phyloP scores from a whole-genome alignment of 2,113 vertebrate genomes.

The Tinamus guttatus region DNA sequence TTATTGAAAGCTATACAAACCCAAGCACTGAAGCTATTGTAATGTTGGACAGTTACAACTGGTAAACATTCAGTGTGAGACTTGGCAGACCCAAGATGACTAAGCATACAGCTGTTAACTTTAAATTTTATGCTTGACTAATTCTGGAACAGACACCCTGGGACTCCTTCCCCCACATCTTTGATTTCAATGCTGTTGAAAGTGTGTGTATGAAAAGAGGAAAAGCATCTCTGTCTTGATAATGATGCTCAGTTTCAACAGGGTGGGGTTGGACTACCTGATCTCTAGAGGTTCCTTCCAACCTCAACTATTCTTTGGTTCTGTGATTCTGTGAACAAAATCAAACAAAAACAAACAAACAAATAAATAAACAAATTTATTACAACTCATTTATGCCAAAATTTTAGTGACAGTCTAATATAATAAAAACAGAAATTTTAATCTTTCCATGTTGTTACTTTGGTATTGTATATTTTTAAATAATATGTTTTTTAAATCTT shows the following conservation, averaged over 20 bases:
- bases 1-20: neutral
- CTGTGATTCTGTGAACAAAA: neutral
- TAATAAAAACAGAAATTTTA: neutral
- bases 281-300: no score
- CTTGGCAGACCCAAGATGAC: neutral
- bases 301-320: no score
- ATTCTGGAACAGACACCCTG: neutral
- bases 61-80: neutral
- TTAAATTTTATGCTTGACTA: neutral
- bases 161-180: neutral
- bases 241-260: neutral
- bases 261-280: no score
- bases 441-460: neutral
- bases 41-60: neutral
- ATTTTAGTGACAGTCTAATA: neutral
- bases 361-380: neutral
- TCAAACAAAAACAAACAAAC: neutral
- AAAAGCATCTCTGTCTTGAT: neutral
- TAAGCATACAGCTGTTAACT: neutral
- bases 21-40: neutral
- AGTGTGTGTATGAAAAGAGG: neutral
- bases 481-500: neutral
- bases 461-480: neutral
- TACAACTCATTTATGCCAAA: rapidly evolving
- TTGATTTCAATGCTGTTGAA: neutral